phyloP scores from a whole-genome alignment of 2,113 vertebrate species.

The Nibea albiflora region DNA sequence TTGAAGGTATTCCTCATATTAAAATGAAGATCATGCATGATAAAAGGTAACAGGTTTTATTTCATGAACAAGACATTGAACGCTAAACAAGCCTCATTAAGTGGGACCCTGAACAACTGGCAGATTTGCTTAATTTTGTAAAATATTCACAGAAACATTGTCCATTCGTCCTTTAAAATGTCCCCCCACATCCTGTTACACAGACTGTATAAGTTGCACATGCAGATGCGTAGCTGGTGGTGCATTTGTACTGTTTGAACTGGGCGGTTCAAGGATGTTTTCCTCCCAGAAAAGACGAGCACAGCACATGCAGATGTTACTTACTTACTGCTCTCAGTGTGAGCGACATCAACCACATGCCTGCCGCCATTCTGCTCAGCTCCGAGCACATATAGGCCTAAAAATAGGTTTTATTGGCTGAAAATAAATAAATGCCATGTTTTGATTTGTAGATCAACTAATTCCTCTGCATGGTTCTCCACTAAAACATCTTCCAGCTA shows the following conservation, averaged over 20 bases:
- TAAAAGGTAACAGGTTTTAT: not conserved
- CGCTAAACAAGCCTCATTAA: not conserved
- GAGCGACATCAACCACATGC: conserved; percentile 53
- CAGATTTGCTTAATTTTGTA: not conserved
- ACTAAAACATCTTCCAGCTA: no score
- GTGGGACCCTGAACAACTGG: not conserved
- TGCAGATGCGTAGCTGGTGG: not conserved
- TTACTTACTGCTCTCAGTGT: conserved; percentile 10
- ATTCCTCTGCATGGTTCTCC: no score
- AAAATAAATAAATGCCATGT: conserved; percentile 3
- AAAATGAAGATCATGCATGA: not conserved
- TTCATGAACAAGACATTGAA: not conserved
- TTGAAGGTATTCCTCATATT: not conserved
- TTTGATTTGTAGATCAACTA: not conserved
- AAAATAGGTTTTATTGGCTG: conserved; percentile 7
- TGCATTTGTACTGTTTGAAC: not conserved
- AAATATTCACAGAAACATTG: not conserved
- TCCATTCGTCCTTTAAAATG: not conserved
- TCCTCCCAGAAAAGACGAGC: not conserved
- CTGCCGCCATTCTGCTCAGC: conserved; percentile 33
- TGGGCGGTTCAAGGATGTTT: not conserved
- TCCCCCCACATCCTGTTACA: not conserved
- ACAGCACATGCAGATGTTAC: conserved; percentile 4
- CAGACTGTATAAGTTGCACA: not conserved
- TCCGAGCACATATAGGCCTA: conserved; percentile 4